Evolutionary conservation across 2,113 vertebrate genomes (phyloP), one percentile per base, ranked within the genome.

Genomic region (Saguinus midas): DNA sequence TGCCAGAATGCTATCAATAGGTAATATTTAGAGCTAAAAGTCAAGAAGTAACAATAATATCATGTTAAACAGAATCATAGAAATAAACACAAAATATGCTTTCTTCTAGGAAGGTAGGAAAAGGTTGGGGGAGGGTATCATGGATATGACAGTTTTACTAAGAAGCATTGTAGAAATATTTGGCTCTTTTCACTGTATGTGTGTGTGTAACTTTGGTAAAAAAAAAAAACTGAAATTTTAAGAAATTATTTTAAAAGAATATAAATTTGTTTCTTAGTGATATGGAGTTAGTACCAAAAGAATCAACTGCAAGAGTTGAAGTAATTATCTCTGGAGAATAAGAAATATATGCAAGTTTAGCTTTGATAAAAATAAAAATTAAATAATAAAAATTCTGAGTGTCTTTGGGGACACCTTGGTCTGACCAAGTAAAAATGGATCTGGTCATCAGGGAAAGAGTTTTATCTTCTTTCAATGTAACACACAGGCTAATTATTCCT

Each of bases 401-500:
- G 78, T 48, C 85, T 96, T 61, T 96, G 87, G 87, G 73, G 76
- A 87, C 45, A 92, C 35, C n/a, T 83, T 87, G 40, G 13, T 72
- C 25, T 93, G 57, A 93, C 52, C 40, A 79, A 94, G 64, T 66
- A 23, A 90, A 96, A 95, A 52, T 88, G 40, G 20, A 84, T 88
- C 50, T 66, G 14, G 45, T 89, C 81, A 86, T 68, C 40, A 93
- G 20, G 50, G n/a, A 91, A 78, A 83, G 32, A 29, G 50, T 79
- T 97, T 96, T 78, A 85, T 87, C 58, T 61, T 81, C 78, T 79
- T 95, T 90, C 76, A 79, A 3, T 75, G 76, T 84, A 90, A 93
- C 12, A 64, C 27, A 81, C 45, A 83, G 79, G 58, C 48, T 96
- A 96, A 97, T 96, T 96, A 96, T 85, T 92, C 75, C 90, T 96